Evolutionary conservation across 2,888 invertebrate genomes (phyloP).

Genomic region (Lasioglossum morio): DNA sequence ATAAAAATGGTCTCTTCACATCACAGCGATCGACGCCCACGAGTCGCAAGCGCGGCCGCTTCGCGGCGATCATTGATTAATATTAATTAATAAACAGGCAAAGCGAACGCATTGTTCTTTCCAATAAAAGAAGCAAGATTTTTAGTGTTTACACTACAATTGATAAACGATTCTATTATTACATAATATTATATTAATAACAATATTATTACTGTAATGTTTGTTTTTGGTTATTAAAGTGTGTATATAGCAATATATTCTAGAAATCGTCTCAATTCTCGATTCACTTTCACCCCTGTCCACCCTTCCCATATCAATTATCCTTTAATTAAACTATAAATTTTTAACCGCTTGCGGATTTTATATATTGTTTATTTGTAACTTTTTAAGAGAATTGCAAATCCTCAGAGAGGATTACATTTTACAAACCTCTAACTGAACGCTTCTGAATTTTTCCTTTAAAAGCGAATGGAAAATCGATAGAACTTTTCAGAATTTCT

Average conservation of each 20-base stretch:
- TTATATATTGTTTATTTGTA: too few species aligned
- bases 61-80: constrained; percentile 78
- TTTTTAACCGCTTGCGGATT: too few species aligned
- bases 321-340: not conserved
- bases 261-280: constrained; percentile 67
- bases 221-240: constrained; percentile 85
- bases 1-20: not conserved
- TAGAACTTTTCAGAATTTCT: too few species aligned
- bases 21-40: constrained; percentile 47
- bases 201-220: constrained; percentile 83
- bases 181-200: constrained; percentile 83
- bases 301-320: not conserved
- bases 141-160: constrained; percentile 84
- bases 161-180: constrained; percentile 83
- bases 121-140: constrained; percentile 78
- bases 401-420: too few species aligned
- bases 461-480: too few species aligned
- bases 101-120: constrained; percentile 78
- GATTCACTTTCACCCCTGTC: constrained; percentile 36
- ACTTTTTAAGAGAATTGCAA: too few species aligned
- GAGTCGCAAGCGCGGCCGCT: constrained; percentile 61
- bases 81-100: constrained; percentile 75
- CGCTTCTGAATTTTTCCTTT: too few species aligned
- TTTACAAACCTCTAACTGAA: too few species aligned
- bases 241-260: constrained; percentile 84